Conservation (phyloP, 2,888 invertebrate genomes). For the Standfussiana lucernea region DNA sequence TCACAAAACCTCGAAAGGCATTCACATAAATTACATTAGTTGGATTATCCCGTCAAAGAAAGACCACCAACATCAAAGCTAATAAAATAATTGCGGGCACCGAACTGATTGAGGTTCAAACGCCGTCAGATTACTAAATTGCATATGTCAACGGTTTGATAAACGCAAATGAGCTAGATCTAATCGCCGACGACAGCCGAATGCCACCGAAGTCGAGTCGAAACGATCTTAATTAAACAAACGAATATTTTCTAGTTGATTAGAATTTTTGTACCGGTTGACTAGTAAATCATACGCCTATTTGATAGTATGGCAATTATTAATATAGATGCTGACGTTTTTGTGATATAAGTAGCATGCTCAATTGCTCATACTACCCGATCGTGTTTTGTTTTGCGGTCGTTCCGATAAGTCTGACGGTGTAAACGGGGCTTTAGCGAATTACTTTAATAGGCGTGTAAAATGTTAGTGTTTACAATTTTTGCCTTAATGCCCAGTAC, state of each 20-base stretch:
- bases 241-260: slow-evolving; percentile 55
- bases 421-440: slow-evolving; percentile 69
- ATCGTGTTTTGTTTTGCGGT: neutral
- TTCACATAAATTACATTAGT: slow-evolving; percentile 27
- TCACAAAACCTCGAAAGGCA: slow-evolving; percentile 19
- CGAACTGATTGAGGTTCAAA: slow-evolving; percentile 66
- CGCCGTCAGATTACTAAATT: slow-evolving; percentile 73
- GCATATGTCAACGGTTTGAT: slow-evolving; percentile 75
- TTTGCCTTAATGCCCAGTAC: slow-evolving; percentile 72
- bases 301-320: slow-evolving; percentile 50
- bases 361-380: neutral
- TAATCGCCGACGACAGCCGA: slow-evolving; percentile 72
- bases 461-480: slow-evolving; percentile 78
- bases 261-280: slow-evolving; percentile 54
- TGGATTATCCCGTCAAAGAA: slow-evolving; percentile 40
- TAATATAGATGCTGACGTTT: slow-evolving; percentile 40
- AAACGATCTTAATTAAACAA: slow-evolving; percentile 68
- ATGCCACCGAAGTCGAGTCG: slow-evolving; percentile 74
- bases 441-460: slow-evolving; percentile 81
- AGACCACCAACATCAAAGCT: slow-evolving; percentile 67
- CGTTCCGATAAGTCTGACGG: slow-evolving; percentile 49
- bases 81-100: slow-evolving; percentile 69
- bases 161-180: slow-evolving; percentile 74
- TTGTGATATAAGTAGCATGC: neutral
- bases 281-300: slow-evolving; percentile 53